These are phyloP conservation scores for Ptychochromis oligacanthus DNA, from an alignment of 2,113 vertebrate genomes.

Conservation along the genomic window DNA sequence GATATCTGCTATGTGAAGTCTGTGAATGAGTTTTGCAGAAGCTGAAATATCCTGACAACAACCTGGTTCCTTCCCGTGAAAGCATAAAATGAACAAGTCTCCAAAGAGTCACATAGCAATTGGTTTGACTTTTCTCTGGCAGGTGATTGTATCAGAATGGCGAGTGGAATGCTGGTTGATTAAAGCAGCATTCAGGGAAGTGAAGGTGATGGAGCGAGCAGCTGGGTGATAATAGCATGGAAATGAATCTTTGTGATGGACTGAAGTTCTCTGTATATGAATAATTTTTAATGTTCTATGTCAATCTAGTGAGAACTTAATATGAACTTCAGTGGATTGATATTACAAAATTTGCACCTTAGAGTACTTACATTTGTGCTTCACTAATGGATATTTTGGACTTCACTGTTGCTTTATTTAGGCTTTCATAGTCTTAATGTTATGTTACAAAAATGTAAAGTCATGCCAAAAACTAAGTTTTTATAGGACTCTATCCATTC, in stretches of 20 bases:
- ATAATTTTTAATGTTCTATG: neutral
- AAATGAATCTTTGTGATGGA: neutral
- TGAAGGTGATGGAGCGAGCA: slow-evolving; percentile 23
- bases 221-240: slow-evolving; percentile 15
- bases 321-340: neutral
- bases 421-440: neutral
- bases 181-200: slow-evolving; percentile 10
- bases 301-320: neutral
- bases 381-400: neutral
- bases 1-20: slow-evolving; percentile 18
- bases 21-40: slow-evolving; percentile 72
- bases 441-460: too few species aligned
- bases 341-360: neutral
- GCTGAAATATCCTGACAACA: slow-evolving; percentile 58
- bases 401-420: neutral
- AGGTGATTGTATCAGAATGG: slow-evolving; percentile 1
- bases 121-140: slow-evolving; percentile 56
- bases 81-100: slow-evolving; percentile 63
- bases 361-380: neutral
- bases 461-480: too few species aligned
- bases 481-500: too few species aligned
- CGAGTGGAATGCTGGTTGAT: slow-evolving; percentile 35
- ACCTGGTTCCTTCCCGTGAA: slow-evolving; percentile 58
- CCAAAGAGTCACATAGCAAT: slow-evolving; percentile 50
- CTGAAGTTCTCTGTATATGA: neutral